Evolutionary conservation across 2,888 invertebrate genomes (phyloP).

Genomic region (Drosophila mercatorum): DNA sequence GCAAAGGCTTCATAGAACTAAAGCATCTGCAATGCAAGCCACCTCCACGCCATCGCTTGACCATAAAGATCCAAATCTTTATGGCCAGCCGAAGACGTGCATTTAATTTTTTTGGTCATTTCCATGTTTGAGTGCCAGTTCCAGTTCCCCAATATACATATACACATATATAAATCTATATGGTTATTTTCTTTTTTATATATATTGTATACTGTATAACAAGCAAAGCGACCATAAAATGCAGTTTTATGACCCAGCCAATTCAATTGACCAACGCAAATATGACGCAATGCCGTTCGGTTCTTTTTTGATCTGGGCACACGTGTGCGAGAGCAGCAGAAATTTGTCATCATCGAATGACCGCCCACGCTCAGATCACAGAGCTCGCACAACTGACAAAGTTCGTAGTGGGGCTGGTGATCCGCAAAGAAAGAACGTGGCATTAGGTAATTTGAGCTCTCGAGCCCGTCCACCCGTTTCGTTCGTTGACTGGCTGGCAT

Average conservation of each 20-base stretch:
- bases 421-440: conserved; percentile 48
- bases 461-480: conserved; percentile 29
- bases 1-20: conserved; percentile 52
- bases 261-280: conserved; percentile 43
- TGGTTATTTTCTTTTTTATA: conserved; percentile 8
- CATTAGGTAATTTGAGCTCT: conserved; percentile 52
- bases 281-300: conserved; percentile 51
- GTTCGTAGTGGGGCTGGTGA: conserved; percentile 18
- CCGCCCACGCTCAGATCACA: conserved; percentile 58
- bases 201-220: conserved; percentile 10
- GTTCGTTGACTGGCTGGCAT: conserved; percentile 68
- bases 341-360: conserved; percentile 66
- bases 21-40: conserved; percentile 34
- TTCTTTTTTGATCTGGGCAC: conserved; percentile 49
- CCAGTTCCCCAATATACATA: conserved; percentile 37
- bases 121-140: conserved; percentile 45
- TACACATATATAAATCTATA: conserved; percentile 5
- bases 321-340: conserved; percentile 46
- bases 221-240: conserved; percentile 48
- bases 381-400: neutral
- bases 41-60: conserved; percentile 4
- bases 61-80: conserved; percentile 60
- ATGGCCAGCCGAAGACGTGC: conserved; percentile 60
- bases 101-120: conserved; percentile 56
- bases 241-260: conserved; percentile 63